Base-by-base conservation (phyloP, 1,140 invertebrate genomes). In the Drosophila littoralis region DNA sequence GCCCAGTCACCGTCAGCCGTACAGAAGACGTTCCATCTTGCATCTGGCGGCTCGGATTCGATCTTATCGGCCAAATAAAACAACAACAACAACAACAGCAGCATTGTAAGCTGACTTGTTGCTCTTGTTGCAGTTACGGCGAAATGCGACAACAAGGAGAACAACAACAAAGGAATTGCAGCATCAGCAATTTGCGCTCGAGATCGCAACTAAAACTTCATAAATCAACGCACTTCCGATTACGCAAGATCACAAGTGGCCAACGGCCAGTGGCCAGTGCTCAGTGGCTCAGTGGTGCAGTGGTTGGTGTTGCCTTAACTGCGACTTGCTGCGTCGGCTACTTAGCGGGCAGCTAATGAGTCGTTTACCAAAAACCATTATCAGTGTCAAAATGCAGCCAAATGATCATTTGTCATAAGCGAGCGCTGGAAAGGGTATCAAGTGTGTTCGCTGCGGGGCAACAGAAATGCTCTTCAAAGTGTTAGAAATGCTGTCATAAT, bases 171-270 rank as follows among this genome's bases (percentile, higher is more conserved):
- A 28, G 9, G n/a, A 40, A 52, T 33, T 28, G 33, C 12, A 50
- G 7, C 17, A 60, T 50, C 40, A 54, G 46, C 48, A 68, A 61
- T 55, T 70, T 75, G 51, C 72, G 43, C 66, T 70, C 66, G 72
- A 70, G 72, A 75, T 75, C 58, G 35, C 58, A 50, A n/a, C 58
- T 35, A 57, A 75, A 68, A 71, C 35, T 63, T 61, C 84, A 88
- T 88, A 83, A 88, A 88, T 88, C 84, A 88, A 69, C 46, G 68
- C 72, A 88, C 79, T 86, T 86, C 76, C 77, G 84, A 88, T 88
- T 77, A 55, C 58, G 63, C 50, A 59, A 54, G 63, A 59, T 48
- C 42, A n/a, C 43, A 48, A 35, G 22, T 28, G 22, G 22, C 22
- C 22, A 28, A 28, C 22, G 22, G 22, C 22, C 22, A 28, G 22